Evolutionary conservation across 2,113 vertebrate species (phyloP).

Genomic region (Muntiacus reevesi): DNA sequence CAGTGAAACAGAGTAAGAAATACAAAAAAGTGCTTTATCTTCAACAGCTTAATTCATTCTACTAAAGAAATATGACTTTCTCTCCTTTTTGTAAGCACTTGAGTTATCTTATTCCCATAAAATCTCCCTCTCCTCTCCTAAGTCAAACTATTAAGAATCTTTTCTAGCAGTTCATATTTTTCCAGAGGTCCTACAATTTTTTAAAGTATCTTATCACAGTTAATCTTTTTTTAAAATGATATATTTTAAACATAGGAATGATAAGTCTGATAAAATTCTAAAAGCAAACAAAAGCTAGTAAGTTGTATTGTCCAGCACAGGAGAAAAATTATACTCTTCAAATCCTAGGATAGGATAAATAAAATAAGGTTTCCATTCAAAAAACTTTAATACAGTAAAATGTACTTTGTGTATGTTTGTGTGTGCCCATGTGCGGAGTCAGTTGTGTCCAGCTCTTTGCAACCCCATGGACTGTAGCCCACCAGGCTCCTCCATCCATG

Average conservation of each 20-base stretch:
- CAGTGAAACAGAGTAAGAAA: neutral
- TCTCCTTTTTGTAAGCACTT: neutral
- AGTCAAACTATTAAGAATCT: neutral
- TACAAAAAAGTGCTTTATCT: conserved; percentile 6
- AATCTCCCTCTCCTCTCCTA: conserved; percentile 12
- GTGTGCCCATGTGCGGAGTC: neutral
- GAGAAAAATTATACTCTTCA: neutral
- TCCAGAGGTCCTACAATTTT: neutral
- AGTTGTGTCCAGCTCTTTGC: neutral
- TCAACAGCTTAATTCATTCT: conserved; percentile 30
- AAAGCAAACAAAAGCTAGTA: neutral
- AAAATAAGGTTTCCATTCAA: neutral
- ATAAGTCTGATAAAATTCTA: conserved; percentile 10
- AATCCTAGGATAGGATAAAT: neutral
- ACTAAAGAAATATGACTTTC: neutral
- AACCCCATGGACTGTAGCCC: neutral
- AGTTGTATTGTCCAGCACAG: neutral
- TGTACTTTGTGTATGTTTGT: neutral
- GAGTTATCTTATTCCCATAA: neutral
- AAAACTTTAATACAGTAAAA: conserved; percentile 14
- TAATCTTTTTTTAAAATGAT: neutral
- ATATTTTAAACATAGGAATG: neutral
- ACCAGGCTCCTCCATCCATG: neutral
- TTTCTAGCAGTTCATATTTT: conserved; percentile 1
- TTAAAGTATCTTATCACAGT: conserved; percentile 8